Conservation (phyloP, 2,797 vertebrate genomes). For the Rhinogobio ventralis region DNA sequence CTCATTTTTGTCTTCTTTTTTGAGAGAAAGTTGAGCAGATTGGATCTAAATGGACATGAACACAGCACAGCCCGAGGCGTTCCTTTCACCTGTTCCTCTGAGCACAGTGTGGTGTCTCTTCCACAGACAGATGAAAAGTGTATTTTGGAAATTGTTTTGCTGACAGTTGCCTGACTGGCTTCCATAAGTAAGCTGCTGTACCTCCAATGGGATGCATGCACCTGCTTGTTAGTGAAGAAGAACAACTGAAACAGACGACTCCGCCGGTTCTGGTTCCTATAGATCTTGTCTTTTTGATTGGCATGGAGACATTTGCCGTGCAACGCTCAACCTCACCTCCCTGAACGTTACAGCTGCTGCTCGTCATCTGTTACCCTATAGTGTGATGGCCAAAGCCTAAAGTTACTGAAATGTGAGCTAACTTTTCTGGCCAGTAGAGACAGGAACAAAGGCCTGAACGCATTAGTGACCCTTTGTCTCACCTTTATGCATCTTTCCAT, state of each 20-base stretch:
- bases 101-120: slow-evolving; percentile 32
- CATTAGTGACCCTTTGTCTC: slow-evolving; percentile 16
- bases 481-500: slow-evolving; percentile 11
- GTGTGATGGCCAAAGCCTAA: slow-evolving; percentile 7
- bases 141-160: slow-evolving; percentile 43
- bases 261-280: neutral
- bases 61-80: slow-evolving; percentile 30
- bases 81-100: slow-evolving; percentile 42
- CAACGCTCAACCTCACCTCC: neutral
- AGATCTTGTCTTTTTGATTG: slow-evolving; percentile 34
- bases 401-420: neutral
- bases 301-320: slow-evolving; percentile 13
- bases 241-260: slow-evolving; percentile 23
- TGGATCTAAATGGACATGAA: slow-evolving; percentile 36
- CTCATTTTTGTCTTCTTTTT: slow-evolving; percentile 5
- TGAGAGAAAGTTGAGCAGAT: slow-evolving; percentile 28
- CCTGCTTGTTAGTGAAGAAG: slow-evolving; percentile 48
- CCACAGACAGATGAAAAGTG: slow-evolving; percentile 43
- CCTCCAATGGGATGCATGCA: slow-evolving; percentile 33
- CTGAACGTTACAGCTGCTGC: slow-evolving; percentile 11
- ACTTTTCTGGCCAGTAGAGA: neutral
- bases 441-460: neutral
- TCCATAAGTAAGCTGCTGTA: slow-evolving; percentile 36
- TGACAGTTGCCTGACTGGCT: slow-evolving; percentile 44
- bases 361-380: neutral